Conservation (phyloP, 2,113 vertebrate genomes). For the Prunella fulvescens region DNA sequence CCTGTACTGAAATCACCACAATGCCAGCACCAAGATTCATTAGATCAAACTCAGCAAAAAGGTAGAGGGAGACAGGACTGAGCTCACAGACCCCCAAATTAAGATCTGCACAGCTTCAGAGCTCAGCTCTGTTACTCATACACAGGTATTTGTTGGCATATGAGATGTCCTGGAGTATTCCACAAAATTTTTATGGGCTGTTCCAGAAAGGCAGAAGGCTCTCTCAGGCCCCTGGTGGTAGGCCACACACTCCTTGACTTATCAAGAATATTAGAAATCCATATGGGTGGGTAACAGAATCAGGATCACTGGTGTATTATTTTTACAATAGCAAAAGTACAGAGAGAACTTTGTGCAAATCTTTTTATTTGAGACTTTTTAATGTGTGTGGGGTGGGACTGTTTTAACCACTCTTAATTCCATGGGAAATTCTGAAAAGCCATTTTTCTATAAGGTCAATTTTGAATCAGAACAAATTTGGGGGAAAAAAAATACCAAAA, state of each 20-base stretch:
- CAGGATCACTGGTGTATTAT: fast-evolving
- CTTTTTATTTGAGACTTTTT: neutral
- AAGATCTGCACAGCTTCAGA: neutral
- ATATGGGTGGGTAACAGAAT: neutral
- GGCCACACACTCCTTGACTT: neutral
- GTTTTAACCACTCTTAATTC: neutral
- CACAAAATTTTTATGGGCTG: neutral
- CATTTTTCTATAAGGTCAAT: neutral
- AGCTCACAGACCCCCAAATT: neutral
- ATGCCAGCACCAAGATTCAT: no score
- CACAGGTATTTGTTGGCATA: neutral
- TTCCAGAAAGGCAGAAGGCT: neutral
- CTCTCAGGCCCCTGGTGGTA: neutral
- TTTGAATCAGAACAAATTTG: neutral
- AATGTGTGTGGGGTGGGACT: neutral
- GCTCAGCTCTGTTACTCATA: neutral
- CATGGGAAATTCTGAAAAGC: neutral
- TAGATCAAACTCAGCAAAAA: neutral
- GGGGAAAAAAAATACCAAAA: no score
- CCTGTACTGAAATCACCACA: neutral
- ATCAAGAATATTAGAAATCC: neutral
- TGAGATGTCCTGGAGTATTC: neutral
- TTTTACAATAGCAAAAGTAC: neutral
- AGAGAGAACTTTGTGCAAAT: neutral
- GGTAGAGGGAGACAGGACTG: neutral